phyloP scores from a whole-genome alignment of 2,888 invertebrate species.

The Cyclophora punctaria region DNA sequence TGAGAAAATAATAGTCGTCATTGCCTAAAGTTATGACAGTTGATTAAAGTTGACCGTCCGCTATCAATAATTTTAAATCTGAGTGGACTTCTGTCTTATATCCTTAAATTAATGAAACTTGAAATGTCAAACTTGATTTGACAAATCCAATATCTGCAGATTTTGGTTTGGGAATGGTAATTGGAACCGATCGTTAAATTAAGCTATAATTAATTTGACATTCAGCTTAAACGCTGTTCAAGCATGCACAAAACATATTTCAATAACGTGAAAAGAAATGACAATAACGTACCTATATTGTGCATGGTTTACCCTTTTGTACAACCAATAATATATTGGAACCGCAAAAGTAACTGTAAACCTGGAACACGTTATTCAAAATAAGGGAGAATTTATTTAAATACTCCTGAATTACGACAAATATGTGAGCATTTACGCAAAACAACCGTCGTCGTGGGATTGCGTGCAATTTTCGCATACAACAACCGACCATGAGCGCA shows the following conservation, averaged over 20 bases:
- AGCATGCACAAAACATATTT: background rate
- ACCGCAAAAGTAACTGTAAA: slow-evolving; percentile 38
- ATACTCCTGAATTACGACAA: slow-evolving; percentile 56
- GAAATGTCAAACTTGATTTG: too few relatives aligned
- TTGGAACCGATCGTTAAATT: too few relatives aligned
- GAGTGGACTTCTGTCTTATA: too few relatives aligned
- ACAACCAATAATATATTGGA: slow-evolving; percentile 10
- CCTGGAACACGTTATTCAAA: slow-evolving; percentile 27
- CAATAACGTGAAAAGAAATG: background rate
- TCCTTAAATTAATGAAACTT: too few relatives aligned
- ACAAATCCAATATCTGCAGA: too few relatives aligned
- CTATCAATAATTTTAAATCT: too few relatives aligned
- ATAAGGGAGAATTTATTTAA: slow-evolving; percentile 40
- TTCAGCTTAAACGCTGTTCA: background rate
- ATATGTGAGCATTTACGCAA: slow-evolving; percentile 71
- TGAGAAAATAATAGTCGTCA: too few relatives aligned
- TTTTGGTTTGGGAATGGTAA: too few relatives aligned
- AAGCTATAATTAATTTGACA: too few relatives aligned
- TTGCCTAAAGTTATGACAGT: too few relatives aligned
- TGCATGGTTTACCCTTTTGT: background rate
- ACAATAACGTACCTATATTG: slow-evolving; percentile 1
- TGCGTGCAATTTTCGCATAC: slow-evolving; percentile 68
- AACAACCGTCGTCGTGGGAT: slow-evolving; percentile 51
- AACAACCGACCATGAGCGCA: slow-evolving; percentile 52
- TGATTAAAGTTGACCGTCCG: too few relatives aligned